Evolutionary conservation across 2,797 vertebrate species (phyloP).

Genomic region (Sebastiscus albofasciatus): DNA sequence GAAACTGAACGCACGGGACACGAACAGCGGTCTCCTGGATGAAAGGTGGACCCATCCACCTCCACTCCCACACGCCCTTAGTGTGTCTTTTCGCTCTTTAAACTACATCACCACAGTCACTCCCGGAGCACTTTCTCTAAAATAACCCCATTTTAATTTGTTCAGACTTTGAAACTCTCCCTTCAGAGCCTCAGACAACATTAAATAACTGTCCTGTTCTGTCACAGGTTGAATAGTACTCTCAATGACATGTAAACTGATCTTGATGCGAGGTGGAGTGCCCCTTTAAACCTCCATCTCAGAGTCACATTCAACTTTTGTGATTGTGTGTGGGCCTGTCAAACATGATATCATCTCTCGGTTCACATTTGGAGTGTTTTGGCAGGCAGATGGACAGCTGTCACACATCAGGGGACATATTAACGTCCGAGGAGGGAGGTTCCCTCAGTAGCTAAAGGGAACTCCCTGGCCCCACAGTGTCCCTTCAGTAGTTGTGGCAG

Average conservation of each 20-base stretch:
- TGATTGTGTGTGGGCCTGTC: not conserved
- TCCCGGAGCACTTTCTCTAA: too few relatives aligned
- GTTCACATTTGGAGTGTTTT: conserved; percentile 31
- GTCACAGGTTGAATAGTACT: not conserved
- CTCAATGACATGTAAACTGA: not conserved
- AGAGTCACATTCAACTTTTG: not conserved
- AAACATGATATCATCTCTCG: not conserved
- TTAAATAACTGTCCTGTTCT: not conserved
- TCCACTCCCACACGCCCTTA: too few relatives aligned
- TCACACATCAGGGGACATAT: conserved; percentile 30
- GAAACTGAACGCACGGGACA: not conserved
- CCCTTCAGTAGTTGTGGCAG: conserved; percentile 49
- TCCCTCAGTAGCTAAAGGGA: conserved; percentile 50
- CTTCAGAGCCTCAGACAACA: not conserved
- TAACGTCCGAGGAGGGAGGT: conserved; percentile 15
- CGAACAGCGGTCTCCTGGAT: too few relatives aligned
- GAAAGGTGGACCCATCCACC: too few relatives aligned
- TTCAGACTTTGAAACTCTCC: not conserved
- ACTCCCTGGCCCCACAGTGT: conserved; percentile 48
- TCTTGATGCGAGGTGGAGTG: not conserved
- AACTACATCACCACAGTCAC: too few relatives aligned
- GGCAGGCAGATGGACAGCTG: conserved; percentile 57
- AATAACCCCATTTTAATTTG: too few relatives aligned
- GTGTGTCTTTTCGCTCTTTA: too few relatives aligned
- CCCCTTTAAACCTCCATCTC: not conserved